Conservation (phyloP, 1,140 invertebrate genomes). For the Spodoptera litura region DNA sequence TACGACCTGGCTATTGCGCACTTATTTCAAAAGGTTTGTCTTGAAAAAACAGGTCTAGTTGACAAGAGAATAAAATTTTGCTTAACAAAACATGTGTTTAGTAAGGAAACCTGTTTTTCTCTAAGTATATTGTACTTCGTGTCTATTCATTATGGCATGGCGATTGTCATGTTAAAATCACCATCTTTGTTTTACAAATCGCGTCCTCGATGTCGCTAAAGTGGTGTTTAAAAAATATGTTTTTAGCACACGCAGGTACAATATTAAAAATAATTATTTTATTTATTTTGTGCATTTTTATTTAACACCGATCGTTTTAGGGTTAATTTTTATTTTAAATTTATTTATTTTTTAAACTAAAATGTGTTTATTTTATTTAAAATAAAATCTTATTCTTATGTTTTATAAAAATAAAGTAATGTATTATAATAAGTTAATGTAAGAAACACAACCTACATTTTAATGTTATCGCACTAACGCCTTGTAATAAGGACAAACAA, state of each 20-base stretch:
- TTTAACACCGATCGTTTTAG: not conserved
- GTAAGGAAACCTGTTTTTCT: slow-evolving; percentile 81
- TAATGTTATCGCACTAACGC: too few species aligned
- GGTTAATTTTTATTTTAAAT: slow-evolving; percentile 4
- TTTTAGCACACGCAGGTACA: not conserved
- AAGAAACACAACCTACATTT: not conserved
- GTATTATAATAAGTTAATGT: too few species aligned
- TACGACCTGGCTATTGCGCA: not conserved
- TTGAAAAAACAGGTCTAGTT: slow-evolving; percentile 40
- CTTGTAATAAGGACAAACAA: not conserved
- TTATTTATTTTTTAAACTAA: too few species aligned
- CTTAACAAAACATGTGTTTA: slow-evolving; percentile 51
- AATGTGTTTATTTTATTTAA: too few species aligned
- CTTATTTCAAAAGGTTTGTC: slow-evolving; percentile 16
- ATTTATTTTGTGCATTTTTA: not conserved
- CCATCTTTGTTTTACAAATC: slow-evolving; percentile 79
- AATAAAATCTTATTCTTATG: not conserved
- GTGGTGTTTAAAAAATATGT: slow-evolving; percentile 32
- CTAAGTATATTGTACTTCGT: slow-evolving; percentile 73
- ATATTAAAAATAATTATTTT: slow-evolving; percentile 2
- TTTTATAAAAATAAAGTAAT: too few species aligned
- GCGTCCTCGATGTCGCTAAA: slow-evolving; percentile 62
- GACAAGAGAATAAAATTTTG: slow-evolving; percentile 51
- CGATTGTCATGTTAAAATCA: slow-evolving; percentile 80
- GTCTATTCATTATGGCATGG: slow-evolving; percentile 67